Base-by-base conservation (phyloP, 2,113 vertebrate species). In the Myotis lucifugus region DNA sequence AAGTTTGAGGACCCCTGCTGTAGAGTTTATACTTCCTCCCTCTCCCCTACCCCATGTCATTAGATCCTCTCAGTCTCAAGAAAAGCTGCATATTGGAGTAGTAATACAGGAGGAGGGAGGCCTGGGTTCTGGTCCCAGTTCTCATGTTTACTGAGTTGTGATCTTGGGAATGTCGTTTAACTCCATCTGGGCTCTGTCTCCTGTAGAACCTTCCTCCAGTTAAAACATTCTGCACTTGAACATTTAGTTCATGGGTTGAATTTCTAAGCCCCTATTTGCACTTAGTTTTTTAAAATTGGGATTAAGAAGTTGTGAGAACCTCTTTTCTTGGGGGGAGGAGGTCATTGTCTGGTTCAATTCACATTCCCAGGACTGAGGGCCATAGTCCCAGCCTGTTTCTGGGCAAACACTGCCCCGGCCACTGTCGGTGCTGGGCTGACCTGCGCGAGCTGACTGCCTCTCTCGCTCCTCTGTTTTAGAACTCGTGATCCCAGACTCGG, bases 401-500 rank as follows among this genome's bases (percentile, higher is more conserved):
- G 8, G 54, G 32, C 91, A 54, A 14, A 32, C 5, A 12, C 32
- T 37, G 14, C 8, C 66, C 17, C 15, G n/a, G n/a, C n/a, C 52
- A 2, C 2, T 18, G 9, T 27, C 37, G 5, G 14, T 1, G 23
- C 67, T 8, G 52, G 23, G 46, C 76, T 64, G 77, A 48, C 15
- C 48, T 13, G 0, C 27, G 1, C 13, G 32, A 6, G 42, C 84
- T 96, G 76, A 90, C 81, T 5, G 0, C n/a, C 59, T 46, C 52
- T 21, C 66, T 14, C 9, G 2, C 29, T 34, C 67, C 32, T 42
- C 10, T 91, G 17, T 64, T 86, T n/a, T 97, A 99, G 99, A 99
- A 95, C 98, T 99, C 27, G 98, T 99, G 95, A 99, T 99, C 91
- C 99, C 99, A 0, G 98, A 98, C 64, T 99, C 99, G 0, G 99